Evolutionary conservation across 1,140 invertebrate species (phyloP), one percentile per base, ranked within the genome.

Genomic region (Drosophila obscura): DNA sequence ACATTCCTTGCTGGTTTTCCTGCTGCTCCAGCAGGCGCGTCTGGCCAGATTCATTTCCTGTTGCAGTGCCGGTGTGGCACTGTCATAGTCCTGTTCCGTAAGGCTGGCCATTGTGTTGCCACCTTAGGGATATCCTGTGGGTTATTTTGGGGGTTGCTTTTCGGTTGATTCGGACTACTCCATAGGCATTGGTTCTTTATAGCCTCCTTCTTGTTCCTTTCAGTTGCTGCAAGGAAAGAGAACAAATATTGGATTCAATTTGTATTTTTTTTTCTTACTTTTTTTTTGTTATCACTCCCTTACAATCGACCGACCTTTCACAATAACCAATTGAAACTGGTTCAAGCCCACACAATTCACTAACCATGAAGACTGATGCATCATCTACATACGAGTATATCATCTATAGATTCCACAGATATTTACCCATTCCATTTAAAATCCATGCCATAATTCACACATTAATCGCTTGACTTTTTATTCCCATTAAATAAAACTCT

Each of bases 251-350:
- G 13, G 8, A 15, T 57, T 44, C 19, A 31, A 9, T 59, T 53
- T 49, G 0, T 6, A 26, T 16, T 44, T 65, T 16, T 28, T 65
- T 31, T 35, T 16, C 16, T 64, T 45, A 5, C 24, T 71, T 57
- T 51, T 41, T 71, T 57, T 51, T 41, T 22, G 39, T 43, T 59
- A 75, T 49, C 61, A 49, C 53, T 74, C 16, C 13, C 28, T n/a
- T 48, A 49, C 22, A 63, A 19, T 73, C 84, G 84, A 91, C 89
- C 85, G 84, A 91, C 89, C 89, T 91, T 84, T 69, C 77, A 26
- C 84, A 91, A 91, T 89, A 91, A 91, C 89, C 79, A 73, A 91
- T 58, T 65, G 52, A 87, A 91, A 91, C 89, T 91, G 81, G 89
- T 91, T 91, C 75, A 61, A 68, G 55, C 46, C 69, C 49, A 63